These are phyloP conservation scores for Oligia latruncula DNA, from an alignment of 2,888 invertebrate genomes.

Conservation along the genomic window DNA sequence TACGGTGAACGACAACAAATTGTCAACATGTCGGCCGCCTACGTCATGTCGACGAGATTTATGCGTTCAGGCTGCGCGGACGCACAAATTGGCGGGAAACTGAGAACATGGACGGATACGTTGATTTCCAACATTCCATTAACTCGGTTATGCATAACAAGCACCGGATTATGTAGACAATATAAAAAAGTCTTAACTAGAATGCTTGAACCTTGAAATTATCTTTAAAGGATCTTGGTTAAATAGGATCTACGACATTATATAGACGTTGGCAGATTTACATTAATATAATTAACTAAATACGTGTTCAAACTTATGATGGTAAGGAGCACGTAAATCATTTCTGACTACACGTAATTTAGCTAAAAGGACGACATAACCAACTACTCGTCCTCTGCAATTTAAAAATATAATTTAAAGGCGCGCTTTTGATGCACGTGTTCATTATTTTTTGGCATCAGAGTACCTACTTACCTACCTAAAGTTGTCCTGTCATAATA, in stretches of 20 bases:
- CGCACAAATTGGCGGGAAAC: constrained; percentile 88
- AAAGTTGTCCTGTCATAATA: background rate
- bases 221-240: constrained; percentile 69
- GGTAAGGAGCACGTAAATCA: constrained; percentile 32
- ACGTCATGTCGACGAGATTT: constrained; percentile 86
- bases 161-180: constrained; percentile 71
- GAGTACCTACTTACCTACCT: too few species aligned
- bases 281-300: constrained; percentile 59
- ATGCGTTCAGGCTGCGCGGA: constrained; percentile 82
- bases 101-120: constrained; percentile 77
- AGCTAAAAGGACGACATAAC: background rate
- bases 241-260: constrained; percentile 62
- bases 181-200: constrained; percentile 70
- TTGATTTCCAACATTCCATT: constrained; percentile 77
- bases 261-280: constrained; percentile 54
- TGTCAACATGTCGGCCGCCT: constrained; percentile 88
- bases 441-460: background rate
- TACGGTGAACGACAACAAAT: constrained; percentile 79
- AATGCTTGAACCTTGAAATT: constrained; percentile 73
- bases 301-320: constrained; percentile 61
- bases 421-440: background rate
- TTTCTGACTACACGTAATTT: constrained; percentile 26
- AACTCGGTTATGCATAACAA: constrained; percentile 79
- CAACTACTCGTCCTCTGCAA: constrained; percentile 7
- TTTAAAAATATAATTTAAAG: constrained; percentile 12